Base-by-base conservation (phyloP, 1,140 invertebrate species). In the Planococcus citri region DNA sequence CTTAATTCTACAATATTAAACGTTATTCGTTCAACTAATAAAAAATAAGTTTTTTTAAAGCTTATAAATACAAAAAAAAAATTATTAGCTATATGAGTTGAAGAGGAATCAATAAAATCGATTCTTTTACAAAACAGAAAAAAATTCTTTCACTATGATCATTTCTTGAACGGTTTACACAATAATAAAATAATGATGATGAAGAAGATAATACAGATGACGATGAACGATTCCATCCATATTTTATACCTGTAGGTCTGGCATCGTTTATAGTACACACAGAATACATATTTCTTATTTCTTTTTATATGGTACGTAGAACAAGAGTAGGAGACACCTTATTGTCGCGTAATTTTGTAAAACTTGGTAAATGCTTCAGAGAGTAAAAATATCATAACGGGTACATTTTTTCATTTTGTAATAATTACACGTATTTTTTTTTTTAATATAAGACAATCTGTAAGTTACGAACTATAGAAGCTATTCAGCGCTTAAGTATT, bases 21-120 rank as follows among this genome's bases (percentile, higher is more conserved):
- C 60, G 60, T 64, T 64, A 64, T 64, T 64, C 60, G 60, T 64
- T 64, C 60, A 64, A 24, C 60, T 64, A 64, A 64, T 64, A 64
- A 64, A 64, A 64, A 25, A 9, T 64, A 25, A 9, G 3, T 64
- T 64, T 64, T 24, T 64, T 64, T 64, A 24, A 64, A 64, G 60
- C 60, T 64, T 64, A 64, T 14, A 64, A 24, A 27, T 64, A 64
- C 60, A 64, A 64, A 64, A 64, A 64, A 64, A 64, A 64, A 64
- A 24, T 64, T 64, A 64, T 64, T 27, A 64, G 60, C 60, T 64
- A 64, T 51, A 51, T 51, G 25, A 64, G 25, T 64, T 25, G 6
- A 64, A 64, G 21, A 25, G 21, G 17, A n/a, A 64, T 2, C 10
- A 64, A 64, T 64, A 24, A 64, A 64, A 64, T 9, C 41, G 60